phyloP scores from a whole-genome alignment of 2,797 vertebrate genomes.

The Rhodeus uyekii region DNA sequence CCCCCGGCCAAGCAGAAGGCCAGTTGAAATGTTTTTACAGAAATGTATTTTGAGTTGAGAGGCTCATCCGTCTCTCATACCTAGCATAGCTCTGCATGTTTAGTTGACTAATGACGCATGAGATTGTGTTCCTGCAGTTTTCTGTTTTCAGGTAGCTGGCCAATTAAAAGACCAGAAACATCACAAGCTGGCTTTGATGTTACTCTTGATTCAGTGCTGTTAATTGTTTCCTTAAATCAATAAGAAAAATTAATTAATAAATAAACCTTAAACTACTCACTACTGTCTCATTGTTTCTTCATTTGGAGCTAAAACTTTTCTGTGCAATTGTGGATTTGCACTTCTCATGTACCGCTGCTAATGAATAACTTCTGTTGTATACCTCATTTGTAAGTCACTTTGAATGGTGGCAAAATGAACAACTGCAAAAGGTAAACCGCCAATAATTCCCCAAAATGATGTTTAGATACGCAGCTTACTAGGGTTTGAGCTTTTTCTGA shows the following conservation, averaged over 20 bases:
- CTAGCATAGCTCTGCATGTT: background rate
- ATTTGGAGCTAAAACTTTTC: background rate
- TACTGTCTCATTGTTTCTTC: background rate
- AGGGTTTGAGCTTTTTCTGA: background rate
- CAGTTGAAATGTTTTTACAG: background rate
- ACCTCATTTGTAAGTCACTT: background rate
- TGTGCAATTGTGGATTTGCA: background rate
- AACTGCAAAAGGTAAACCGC: background rate
- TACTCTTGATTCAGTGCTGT: background rate
- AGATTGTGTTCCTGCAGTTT: background rate
- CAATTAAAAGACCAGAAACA: background rate
- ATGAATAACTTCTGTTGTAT: background rate
- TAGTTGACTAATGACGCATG: background rate
- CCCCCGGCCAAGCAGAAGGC: background rate
- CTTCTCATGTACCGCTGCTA: background rate
- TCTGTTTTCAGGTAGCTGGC: background rate
- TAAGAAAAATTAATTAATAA: background rate
- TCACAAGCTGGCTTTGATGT: background rate
- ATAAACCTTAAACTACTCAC: background rate
- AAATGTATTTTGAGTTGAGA: background rate
- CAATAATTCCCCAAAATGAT: background rate
- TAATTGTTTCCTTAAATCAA: background rate
- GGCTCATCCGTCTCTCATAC: background rate
- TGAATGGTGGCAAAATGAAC: background rate
- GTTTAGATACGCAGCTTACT: background rate